Evolutionary conservation across 2,888 invertebrate genomes (phyloP), one percentile per base, ranked within the genome.

Genomic region (Abscondita cerata): DNA sequence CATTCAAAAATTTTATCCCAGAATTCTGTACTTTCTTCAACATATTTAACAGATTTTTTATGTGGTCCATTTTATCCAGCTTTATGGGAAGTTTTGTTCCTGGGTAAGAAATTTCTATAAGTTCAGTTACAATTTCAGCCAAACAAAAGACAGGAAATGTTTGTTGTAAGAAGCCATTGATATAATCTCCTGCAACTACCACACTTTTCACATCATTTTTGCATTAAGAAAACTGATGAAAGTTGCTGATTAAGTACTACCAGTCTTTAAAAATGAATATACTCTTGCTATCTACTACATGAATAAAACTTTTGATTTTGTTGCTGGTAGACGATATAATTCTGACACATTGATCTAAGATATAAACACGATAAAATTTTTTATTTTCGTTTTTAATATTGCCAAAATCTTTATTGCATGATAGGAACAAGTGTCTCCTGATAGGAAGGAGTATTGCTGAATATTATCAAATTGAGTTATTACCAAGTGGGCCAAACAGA

Each of bases 401-500:
- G 9, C 54, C 58, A 56, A 66, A 66, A 44, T 58, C 54, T 18
- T 56, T 15, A 12, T 59, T 61, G 25, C 53, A 59, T 6, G 63
- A 63, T 46, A 66, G 52, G 46, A 58, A 66, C 13, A 63, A 63
- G 46, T 61, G 61, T 18, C 61, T 61, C 34, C 55, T 41, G 47
- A 64, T 48, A 36, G 62, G 58, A 46, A 65, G n/a, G n/a, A 59
- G 52, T 57, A 53, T 16, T 62, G 59, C 13, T 56, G 19, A 19
- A 65, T 57, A 46, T 20, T 34, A 15, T 46, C 41, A 58, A 62
- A 57, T 5, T 54, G 16, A 9, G 38, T 54, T 46, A 33, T 52
- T 8, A 68, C 20, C 25, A 67, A 59, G 48, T 69, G 64, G 12
- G 70, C 58, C 12, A 64, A 59, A 60, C 67, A 69, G 11, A 51